Conservation (phyloP, 2,888 invertebrate species). For the Liodrosophila aerea region DNA sequence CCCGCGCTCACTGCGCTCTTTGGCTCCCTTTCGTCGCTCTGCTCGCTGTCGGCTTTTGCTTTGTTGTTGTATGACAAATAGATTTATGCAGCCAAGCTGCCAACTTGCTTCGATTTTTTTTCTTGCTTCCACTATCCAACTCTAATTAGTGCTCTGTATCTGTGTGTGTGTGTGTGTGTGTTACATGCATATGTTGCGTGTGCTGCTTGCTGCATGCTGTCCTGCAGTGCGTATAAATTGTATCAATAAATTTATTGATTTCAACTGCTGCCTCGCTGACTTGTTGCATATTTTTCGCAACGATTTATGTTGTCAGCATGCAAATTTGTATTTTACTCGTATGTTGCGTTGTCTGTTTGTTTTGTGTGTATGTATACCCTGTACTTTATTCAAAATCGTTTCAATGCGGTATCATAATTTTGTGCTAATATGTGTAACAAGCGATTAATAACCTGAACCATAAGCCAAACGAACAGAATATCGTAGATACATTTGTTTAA, state of each 20-base stretch:
- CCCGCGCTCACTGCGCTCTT: not conserved
- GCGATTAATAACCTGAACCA: too few relatives aligned
- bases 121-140: slow-evolving; percentile 24
- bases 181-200: slow-evolving; percentile 12
- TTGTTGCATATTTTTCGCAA: slow-evolving; percentile 74
- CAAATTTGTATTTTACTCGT: slow-evolving; percentile 55
- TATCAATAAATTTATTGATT: slow-evolving; percentile 79
- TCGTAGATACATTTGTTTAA: too few relatives aligned
- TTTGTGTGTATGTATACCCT: too few relatives aligned
- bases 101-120: slow-evolving; percentile 8
- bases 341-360: slow-evolving; percentile 39
- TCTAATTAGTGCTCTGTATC: slow-evolving; percentile 60
- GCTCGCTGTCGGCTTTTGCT: slow-evolving; percentile 14
- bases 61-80: slow-evolving; percentile 29
- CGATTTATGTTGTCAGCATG: slow-evolving; percentile 73
- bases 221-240: slow-evolving; percentile 58
- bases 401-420: too few relatives aligned
- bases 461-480: too few relatives aligned
- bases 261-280: slow-evolving; percentile 75
- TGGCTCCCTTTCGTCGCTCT: not conserved
- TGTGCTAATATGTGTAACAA: too few relatives aligned
- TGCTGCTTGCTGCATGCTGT: slow-evolving; percentile 45
- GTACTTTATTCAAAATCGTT: too few relatives aligned
- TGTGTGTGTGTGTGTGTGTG: slow-evolving; percentile 17
- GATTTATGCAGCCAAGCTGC: slow-evolving; percentile 24